Base-by-base conservation (phyloP, 53 echinoderm and acorn worm species). In the Zoroaster sp. region DNA sequence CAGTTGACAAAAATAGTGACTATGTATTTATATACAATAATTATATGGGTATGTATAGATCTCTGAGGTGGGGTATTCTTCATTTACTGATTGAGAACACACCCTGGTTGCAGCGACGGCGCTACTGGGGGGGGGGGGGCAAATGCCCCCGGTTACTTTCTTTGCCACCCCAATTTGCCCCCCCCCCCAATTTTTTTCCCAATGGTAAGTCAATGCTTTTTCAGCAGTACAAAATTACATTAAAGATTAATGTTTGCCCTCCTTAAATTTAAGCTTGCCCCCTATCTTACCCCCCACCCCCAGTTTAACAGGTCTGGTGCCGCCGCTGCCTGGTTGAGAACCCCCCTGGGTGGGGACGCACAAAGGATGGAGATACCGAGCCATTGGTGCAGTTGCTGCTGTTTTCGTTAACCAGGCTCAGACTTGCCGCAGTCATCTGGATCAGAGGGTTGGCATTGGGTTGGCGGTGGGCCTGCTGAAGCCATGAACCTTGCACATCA, bases 381-480 rank as follows among this genome's bases (percentile, higher is more conserved):
- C 25, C 2, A 28, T 28, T 21, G 23, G 21, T 28, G 11, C 28
- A 8, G 8, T 9, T 21, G 63, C 7, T 20, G 12, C 79, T 39
- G 12, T 5, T 11, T 23, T 59, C 42, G 42, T 66, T 81, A 2
- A 30, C 66, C 1, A 81, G 66, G 81, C 81, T 81, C 1, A 66
- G 81, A 37, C 67, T 81, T 14, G 81, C 81, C 28, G 81, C 81
- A 1, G 67, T 81, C 4, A 81, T 66, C 21, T 81, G 41, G 14
- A 81, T 81, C 32, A 14, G 36, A 1, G 80, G 80, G 1, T 55
- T 38, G 7, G 76, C 46, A 23, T 79, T 11, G 39, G 25, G 5
- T 4, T 35, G 78, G 37, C 36, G 52, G 2, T 20, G 8, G 38
- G 20, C 8, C 54, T 20, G 54, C 54, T 21, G 18, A 21, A 7